phyloP scores from a whole-genome alignment of 2,113 vertebrate species.

The Paradoxurus hermaphroditus region DNA sequence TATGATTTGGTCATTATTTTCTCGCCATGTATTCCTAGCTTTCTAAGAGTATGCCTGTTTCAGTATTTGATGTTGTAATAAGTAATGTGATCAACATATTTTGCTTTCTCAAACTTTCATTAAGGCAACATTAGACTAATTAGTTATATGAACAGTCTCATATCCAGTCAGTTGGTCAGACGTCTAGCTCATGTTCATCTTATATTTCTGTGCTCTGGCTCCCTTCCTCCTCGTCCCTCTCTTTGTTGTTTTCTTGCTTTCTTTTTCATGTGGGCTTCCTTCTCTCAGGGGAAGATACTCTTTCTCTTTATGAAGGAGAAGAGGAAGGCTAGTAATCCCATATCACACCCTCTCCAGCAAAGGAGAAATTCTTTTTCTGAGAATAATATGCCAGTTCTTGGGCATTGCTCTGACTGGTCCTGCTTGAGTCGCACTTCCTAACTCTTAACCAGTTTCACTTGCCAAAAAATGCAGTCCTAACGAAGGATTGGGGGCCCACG shows the following conservation, averaged over 20 bases:
- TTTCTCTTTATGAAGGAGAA: neutral
- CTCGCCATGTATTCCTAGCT: neutral
- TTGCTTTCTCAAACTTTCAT: neutral
- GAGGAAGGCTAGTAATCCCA: neutral
- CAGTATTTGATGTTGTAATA: neutral
- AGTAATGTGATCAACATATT: neutral
- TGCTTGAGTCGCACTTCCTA: neutral
- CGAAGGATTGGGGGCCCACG: neutral
- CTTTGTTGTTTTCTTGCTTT: neutral
- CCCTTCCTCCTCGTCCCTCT: neutral
- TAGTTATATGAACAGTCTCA: neutral
- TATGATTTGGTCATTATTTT: neutral
- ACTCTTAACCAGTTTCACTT: neutral
- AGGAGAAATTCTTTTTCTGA: neutral
- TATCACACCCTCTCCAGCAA: neutral
- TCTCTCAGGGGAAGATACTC: neutral
- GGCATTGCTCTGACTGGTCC: neutral
- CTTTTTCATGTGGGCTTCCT: neutral
- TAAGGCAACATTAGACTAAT: neutral
- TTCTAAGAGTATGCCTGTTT: neutral
- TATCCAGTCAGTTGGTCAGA: neutral
- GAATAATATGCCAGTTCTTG: neutral
- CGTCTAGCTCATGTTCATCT: neutral
- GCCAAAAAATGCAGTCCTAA: neutral
- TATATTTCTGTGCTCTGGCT: neutral